phyloP scores from a whole-genome alignment of 2,797 vertebrate genomes.

The Knipowitschia caucasica region DNA sequence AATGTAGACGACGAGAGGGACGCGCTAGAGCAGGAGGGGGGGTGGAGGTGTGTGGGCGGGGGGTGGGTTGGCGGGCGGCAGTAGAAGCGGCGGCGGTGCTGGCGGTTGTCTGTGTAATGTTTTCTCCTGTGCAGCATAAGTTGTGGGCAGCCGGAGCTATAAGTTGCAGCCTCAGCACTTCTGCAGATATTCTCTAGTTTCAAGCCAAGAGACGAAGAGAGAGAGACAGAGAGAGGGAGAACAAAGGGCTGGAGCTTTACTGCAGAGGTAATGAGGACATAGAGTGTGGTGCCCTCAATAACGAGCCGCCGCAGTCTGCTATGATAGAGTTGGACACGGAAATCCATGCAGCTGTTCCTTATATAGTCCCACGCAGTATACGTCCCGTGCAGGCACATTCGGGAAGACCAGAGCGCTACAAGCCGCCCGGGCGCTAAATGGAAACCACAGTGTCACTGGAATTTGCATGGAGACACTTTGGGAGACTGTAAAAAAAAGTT shows the following conservation, averaged over 20 bases:
- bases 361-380: constrained; percentile 33
- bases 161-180: constrained; percentile 77
- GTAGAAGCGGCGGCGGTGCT: constrained; percentile 5
- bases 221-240: constrained; percentile 33
- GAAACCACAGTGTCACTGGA: constrained; percentile 72
- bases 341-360: constrained; percentile 60
- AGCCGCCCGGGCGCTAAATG: constrained; percentile 68
- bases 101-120: constrained; percentile 61
- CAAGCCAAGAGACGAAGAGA: constrained; percentile 64
- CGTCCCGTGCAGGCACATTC: constrained; percentile 61
- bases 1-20: constrained; percentile 58
- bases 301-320: constrained; percentile 61
- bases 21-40: constrained; percentile 42
- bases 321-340: constrained; percentile 63
- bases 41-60: constrained; percentile 25
- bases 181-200: constrained; percentile 73
- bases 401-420: constrained; percentile 45
- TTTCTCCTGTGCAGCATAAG: constrained; percentile 72
- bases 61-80: constrained; percentile 14
- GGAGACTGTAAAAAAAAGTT: constrained; percentile 32
- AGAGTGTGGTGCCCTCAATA: constrained; percentile 67
- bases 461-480: constrained; percentile 59
- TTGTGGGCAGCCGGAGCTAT: constrained; percentile 71
- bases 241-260: constrained; percentile 70
- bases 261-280: constrained; percentile 75